Percentiles rank a stretch among this genome's conserved stretches.
phyloP scores from a whole-genome alignment of 2,888 invertebrate species.

The Griposia aprilina region DNA sequence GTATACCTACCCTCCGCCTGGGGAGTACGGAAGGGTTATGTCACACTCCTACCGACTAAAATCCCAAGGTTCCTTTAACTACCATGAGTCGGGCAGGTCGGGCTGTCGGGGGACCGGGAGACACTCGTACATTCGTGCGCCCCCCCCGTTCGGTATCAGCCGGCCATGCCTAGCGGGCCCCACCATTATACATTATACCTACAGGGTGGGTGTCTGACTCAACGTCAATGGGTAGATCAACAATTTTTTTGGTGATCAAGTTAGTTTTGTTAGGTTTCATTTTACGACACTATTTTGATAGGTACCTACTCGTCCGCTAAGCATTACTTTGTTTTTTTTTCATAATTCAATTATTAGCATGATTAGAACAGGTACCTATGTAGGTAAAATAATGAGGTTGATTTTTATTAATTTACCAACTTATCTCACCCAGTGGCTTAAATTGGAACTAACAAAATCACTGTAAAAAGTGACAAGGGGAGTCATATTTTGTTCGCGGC shows the following conservation, averaged over 20 bases:
- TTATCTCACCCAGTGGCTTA: background rate
- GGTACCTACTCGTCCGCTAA: background rate
- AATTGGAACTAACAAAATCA: constrained; percentile 14
- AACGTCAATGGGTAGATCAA: background rate
- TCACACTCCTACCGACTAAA: background rate
- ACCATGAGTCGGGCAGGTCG: background rate
- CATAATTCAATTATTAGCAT: background rate
- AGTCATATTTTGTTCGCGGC: constrained; percentile 13
- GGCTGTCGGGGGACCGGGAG: background rate
- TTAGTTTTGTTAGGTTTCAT: no score
- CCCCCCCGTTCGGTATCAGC: background rate
- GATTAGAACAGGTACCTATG: background rate
- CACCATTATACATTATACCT: background rate
- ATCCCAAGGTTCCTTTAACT: background rate
- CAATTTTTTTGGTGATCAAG: background rate
- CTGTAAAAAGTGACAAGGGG: background rate
- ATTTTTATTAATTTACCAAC: background rate
- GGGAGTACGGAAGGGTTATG: background rate
- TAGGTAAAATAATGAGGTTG: background rate
- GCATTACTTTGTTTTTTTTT: background rate
- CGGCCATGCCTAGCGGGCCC: background rate
- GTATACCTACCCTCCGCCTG: no score
- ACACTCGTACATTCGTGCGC: background rate
- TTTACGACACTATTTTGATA: background rate
- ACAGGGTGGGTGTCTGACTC: no score